Percentiles rank a stretch among this genome's conserved stretches.
phyloP scores from a whole-genome alignment of 2,888 invertebrate genomes.

The Brassicogethes aeneus region DNA sequence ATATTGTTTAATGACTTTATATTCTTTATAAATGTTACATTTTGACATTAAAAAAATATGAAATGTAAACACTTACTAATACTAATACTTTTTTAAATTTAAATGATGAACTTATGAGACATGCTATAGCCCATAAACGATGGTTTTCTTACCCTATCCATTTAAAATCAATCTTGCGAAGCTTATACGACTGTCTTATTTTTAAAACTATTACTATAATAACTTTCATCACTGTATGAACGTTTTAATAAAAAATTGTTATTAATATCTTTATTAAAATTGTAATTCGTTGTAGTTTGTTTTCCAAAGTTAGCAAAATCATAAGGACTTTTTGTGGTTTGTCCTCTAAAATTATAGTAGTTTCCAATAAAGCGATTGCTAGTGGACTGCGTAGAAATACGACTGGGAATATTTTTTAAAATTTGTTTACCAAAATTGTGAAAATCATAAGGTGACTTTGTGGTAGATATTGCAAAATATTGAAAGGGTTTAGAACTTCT shows the following conservation, averaged over 20 bases:
- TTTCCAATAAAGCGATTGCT: conserved; percentile 47
- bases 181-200: too few relatives aligned
- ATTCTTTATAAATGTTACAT: too few relatives aligned
- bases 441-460: conserved; percentile 34
- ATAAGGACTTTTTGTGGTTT: conserved; percentile 50
- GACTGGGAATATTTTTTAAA: conserved; percentile 8
- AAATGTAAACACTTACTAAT: too few relatives aligned
- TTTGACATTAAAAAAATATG: too few relatives aligned
- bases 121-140: too few relatives aligned
- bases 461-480: conserved; percentile 28
- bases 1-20: too few relatives aligned
- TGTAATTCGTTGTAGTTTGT: conserved; percentile 48
- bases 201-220: conserved; percentile 37
- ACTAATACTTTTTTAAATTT: too few relatives aligned
- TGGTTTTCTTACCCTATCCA: too few relatives aligned
- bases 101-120: too few relatives aligned
- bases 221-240: conserved; percentile 42
- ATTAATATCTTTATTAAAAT: conserved; percentile 31
- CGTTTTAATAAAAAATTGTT: conserved; percentile 41
- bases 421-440: conserved; percentile 24
- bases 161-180: too few relatives aligned
- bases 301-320: conserved; percentile 42
- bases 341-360: conserved; percentile 38
- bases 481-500: conserved; percentile 14
- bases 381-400: conserved; percentile 37